Evolutionary conservation across 1,140 invertebrate genomes (phyloP), one percentile per base, ranked within the genome.

Genomic region (Bathynomus jamesi): DNA sequence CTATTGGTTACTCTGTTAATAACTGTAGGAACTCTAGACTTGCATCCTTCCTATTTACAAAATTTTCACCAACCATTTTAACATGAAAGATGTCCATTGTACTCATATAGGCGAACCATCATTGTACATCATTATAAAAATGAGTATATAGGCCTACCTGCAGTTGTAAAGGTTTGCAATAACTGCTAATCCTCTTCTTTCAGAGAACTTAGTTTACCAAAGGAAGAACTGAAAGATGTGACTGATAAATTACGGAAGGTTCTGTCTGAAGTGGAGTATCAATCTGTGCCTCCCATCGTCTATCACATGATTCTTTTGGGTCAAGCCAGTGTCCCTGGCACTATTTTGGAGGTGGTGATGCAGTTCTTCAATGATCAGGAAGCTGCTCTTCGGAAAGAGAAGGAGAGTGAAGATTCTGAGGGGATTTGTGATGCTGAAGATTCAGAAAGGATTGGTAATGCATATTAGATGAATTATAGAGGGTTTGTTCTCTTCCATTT

Each of bases 261-360:
- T 75, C 79, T 84, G 30, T 75, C 75, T 40, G 79, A 80, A 1
- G 32, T 83, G 17, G 82, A 83, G 17, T 75, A 81, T 17, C 74
- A 80, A 73, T 81, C 82, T 67, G 74, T 83, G 27, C 83, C 83
- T 40, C 81, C 83, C 2, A 71, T 83, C 7, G 76, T 82, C 10
- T 83, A 83, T 72, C 82, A 84, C 61, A 78, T 84, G 7, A 72
- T 84, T 40, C 78, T 82, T 5, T 71, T 78, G 17, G 62, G 62
- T 3, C 61, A 69, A 5, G 17, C 24, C 10, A 72, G 67, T 69
- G 25, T 63, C 21, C 67, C 73, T 69, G 67, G 24, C 31, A 67
- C n/a, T 46, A 32, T 30, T 61, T 31, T 78, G 21, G 30, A 67
- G 53, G 40, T 69, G 7, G 27, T 76, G n/a, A 67, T 71, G 30